These are phyloP conservation scores for Mormyrus iriodes DNA, from an alignment of 2,113 vertebrate genomes.

Conservation along the genomic window DNA sequence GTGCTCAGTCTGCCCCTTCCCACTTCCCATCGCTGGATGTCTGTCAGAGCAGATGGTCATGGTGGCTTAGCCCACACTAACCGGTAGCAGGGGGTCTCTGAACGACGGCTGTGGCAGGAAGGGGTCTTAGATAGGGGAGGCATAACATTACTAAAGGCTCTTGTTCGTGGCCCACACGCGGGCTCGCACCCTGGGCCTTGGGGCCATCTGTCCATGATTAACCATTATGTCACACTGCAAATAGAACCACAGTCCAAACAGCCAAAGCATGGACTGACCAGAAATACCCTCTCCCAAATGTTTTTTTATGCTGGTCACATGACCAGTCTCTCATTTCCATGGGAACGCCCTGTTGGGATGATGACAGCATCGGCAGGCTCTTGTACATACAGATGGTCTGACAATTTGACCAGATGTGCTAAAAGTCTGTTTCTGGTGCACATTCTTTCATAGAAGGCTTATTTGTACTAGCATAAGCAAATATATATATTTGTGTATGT, in stretches of 20 bases:
- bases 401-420: background rate
- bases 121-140: too few species aligned
- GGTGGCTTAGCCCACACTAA: background rate
- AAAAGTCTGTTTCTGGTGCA: background rate
- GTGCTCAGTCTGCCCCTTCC: background rate
- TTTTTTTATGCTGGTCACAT: background rate
- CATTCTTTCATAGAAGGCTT: background rate
- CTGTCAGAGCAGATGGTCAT: background rate
- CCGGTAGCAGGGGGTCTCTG: background rate
- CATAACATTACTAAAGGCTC: background rate
- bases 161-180: background rate
- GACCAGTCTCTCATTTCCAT: background rate
- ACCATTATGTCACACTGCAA: background rate
- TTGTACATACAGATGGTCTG: background rate
- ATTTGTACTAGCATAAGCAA: background rate
- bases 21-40: background rate
- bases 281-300: background rate
- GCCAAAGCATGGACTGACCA: background rate
- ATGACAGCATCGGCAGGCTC: background rate
- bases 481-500: too few species aligned
- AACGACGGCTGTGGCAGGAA: background rate
- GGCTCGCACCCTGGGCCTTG: background rate
- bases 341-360: background rate
- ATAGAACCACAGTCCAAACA: background rate
- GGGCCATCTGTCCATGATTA: background rate